These are phyloP conservation scores for Antheraea yamamai DNA, from an alignment of 2,888 invertebrate species.

Conservation along the genomic window DNA sequence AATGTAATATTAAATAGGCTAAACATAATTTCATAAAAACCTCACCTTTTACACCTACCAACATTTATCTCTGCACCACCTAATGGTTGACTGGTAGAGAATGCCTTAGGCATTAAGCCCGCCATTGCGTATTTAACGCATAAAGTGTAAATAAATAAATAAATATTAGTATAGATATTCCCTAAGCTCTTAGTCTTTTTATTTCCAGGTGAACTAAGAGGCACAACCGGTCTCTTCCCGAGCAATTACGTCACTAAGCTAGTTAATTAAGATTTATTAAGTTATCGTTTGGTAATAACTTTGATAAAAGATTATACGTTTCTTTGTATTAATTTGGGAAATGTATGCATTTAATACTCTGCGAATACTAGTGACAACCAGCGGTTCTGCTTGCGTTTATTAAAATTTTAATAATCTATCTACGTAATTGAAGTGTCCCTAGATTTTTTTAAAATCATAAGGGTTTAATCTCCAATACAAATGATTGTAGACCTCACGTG, in stretches of 20 bases:
- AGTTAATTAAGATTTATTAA: slow-evolving; percentile 60
- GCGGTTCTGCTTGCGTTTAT: not conserved
- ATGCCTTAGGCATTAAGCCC: too few relatives aligned
- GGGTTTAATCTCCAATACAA: too few relatives aligned
- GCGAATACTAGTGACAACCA: not conserved
- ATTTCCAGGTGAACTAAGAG: slow-evolving; percentile 90
- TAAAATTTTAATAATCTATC: not conserved
- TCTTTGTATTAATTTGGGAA: not conserved
- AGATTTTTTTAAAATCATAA: too few relatives aligned
- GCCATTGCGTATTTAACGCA: too few relatives aligned
- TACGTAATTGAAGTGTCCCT: too few relatives aligned
- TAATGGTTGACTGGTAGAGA: too few relatives aligned
- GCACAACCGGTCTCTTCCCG: slow-evolving; percentile 95
- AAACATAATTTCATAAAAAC: too few relatives aligned
- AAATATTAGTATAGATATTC: not conserved
- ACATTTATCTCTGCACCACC: too few relatives aligned
- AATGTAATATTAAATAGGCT: too few relatives aligned
- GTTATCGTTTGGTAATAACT: slow-evolving; percentile 14
- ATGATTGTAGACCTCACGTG: too few relatives aligned
- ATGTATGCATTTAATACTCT: not conserved
- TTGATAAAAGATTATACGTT: not conserved
- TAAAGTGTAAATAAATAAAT: too few relatives aligned
- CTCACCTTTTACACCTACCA: too few relatives aligned
- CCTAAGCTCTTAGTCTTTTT: slow-evolving; percentile 15
- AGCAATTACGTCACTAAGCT: slow-evolving; percentile 93